Evolutionary conservation across 2,113 vertebrate genomes (phyloP).

Genomic region (Delphinapterus leucas): DNA sequence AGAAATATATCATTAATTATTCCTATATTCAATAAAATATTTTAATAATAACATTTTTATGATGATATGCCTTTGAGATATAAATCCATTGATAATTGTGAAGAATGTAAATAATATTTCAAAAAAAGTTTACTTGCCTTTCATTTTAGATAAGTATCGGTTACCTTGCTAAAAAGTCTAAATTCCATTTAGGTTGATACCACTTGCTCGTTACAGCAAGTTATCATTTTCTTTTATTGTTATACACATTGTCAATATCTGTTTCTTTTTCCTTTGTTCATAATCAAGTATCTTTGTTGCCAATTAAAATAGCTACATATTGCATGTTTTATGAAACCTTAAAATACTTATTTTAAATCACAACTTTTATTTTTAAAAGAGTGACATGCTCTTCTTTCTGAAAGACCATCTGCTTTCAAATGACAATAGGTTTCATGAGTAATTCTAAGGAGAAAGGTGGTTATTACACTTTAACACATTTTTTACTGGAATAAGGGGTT

Average conservation of each 20-base stretch:
- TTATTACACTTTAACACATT: slow-evolving; percentile 70
- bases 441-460: slow-evolving; percentile 70
- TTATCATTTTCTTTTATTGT: not conserved
- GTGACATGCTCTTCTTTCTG: slow-evolving; percentile 67
- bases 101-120: not conserved
- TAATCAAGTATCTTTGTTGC: slow-evolving; percentile 32
- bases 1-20: not conserved
- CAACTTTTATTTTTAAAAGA: slow-evolving; percentile 63
- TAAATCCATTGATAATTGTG: not conserved
- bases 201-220: not conserved
- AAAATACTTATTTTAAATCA: slow-evolving; percentile 72
- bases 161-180: slow-evolving; percentile 48
- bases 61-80: not conserved
- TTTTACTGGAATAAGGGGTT: slow-evolving; percentile 66
- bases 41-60: not conserved
- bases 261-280: slow-evolving; percentile 39
- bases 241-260: not conserved
- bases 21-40: not conserved
- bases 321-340: slow-evolving; percentile 46
- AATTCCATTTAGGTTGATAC: not conserved
- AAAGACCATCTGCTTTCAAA: slow-evolving; percentile 77
- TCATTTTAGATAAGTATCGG: not conserved
- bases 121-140: not conserved
- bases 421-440: slow-evolving; percentile 60
- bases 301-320: slow-evolving; percentile 53